Base-by-base conservation (phyloP, 2,888 invertebrate species). In the Acrobasis suavella region DNA sequence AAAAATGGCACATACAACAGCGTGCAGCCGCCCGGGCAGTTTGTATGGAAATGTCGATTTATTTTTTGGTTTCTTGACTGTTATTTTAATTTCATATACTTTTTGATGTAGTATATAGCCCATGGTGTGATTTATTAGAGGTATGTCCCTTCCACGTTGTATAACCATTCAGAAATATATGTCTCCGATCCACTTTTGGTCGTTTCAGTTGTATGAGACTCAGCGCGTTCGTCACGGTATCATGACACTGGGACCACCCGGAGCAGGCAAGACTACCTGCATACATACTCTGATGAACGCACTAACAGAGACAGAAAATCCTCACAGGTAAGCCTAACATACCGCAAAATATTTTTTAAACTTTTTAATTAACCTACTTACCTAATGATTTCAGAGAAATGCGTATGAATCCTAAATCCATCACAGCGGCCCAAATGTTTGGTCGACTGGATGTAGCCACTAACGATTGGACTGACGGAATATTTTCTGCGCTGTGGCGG, bases 381-480 rank as follows among this genome's bases (percentile, higher is more conserved):
- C 7, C n/a, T 56, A 15, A 39, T 58, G 37, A 65, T 82, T 81
- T 46, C 74, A 95, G 96, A 70, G 98, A 99, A 93, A 98, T 98
- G 98, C 93, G 98, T 70, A 98, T 99, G 98, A 99, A 99, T 87
- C 99, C 99, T 0, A 99, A 99, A 91, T 97, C 98, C 15, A 98
- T 99, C 77, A 98, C 98, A 14, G 97, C 98, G 0, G 96, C 98
- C 0, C 98, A 99, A 93, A 99, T 99, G 99, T 99, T 99, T 82
- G 99, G 99, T 0, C 94, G 98, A 38, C 91, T 98, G 22, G 98
- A 99, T 80, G 98, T 99, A 0, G 98, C 98, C 2, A 99, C 98
- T 1, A 99, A 99, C 80, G 99, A 99, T 80, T 99, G 99, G 99
- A 99, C 98, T 0, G 98, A 99, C 83, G 99, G 99, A 8, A 98